Percentiles rank a stretch among this genome's conserved stretches.
phyloP scores from a whole-genome alignment of 2,888 invertebrate species.

The Cataglyphis livida region DNA sequence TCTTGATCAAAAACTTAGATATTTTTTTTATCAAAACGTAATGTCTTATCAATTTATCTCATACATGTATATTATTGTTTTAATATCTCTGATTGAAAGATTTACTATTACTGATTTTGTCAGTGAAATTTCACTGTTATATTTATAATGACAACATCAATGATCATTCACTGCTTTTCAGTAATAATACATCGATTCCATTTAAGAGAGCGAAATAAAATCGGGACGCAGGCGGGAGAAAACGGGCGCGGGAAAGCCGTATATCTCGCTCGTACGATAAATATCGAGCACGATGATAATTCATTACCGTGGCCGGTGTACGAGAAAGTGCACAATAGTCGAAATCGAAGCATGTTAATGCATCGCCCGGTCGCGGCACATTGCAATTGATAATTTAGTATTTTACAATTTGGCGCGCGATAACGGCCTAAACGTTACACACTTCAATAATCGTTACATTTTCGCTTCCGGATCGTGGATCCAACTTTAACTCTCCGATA shows the following conservation, averaged over 20 bases:
- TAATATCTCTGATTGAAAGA: too few relatives aligned
- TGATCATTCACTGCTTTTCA: too few relatives aligned
- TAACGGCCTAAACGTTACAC: conserved; percentile 37
- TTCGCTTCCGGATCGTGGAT: conserved; percentile 29
- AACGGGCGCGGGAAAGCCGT: conserved; percentile 7
- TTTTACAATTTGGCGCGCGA: conserved; percentile 44
- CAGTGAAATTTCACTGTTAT: too few relatives aligned
- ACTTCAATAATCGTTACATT: conserved; percentile 43
- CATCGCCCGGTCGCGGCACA: conserved; percentile 22
- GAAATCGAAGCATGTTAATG: conserved; percentile 49
- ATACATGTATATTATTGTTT: too few relatives aligned
- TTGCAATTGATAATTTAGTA: conserved; percentile 52
- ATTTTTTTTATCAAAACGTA: too few relatives aligned
- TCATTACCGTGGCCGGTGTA: conserved; percentile 20
- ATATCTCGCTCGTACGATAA: conserved; percentile 29
- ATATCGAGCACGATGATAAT: conserved; percentile 37
- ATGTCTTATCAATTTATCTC: too few relatives aligned
- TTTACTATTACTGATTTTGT: too few relatives aligned
- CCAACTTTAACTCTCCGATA: not conserved
- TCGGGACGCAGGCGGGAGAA: not conserved
- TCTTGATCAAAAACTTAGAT: too few relatives aligned
- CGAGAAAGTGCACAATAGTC: conserved; percentile 53
- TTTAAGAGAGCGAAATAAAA: conserved; percentile 18
- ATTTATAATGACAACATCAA: too few relatives aligned
- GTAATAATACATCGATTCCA: too few relatives aligned